Evolutionary conservation across 2,797 vertebrate genomes (phyloP).

Genomic region (Chloroceryle inda): DNA sequence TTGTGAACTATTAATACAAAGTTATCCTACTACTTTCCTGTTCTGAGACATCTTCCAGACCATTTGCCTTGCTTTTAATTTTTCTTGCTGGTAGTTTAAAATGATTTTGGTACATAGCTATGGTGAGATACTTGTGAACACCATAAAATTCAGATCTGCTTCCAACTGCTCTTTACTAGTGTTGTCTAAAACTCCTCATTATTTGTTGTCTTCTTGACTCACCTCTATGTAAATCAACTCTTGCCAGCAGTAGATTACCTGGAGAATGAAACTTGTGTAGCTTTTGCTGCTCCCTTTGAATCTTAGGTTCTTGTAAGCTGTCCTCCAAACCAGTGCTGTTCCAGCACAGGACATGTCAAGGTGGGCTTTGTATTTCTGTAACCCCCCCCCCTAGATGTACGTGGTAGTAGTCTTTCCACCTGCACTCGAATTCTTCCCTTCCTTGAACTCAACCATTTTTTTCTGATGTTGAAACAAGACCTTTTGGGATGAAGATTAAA

Average conservation of each 20-base stretch:
- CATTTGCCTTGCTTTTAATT: not conserved
- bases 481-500: not conserved
- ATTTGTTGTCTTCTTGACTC: not conserved
- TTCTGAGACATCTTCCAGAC: not conserved
- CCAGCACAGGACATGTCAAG: rapidly evolving
- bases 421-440: not conserved
- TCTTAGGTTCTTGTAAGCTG: not conserved
- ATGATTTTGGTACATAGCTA: not conserved
- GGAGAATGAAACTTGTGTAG: not conserved
- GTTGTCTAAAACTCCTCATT: not conserved
- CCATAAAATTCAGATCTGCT: not conserved
- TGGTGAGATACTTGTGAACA: not conserved
- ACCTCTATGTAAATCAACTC: not conserved
- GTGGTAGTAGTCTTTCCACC: not conserved
- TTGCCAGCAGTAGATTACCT: not conserved
- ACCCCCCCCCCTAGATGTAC: not conserved
- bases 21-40: not conserved
- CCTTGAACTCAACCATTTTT: not conserved
- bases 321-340: not conserved
- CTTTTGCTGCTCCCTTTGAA: not conserved
- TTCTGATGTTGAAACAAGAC: not conserved
- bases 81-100: not conserved
- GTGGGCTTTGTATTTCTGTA: not conserved
- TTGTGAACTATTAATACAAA: not conserved
- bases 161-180: not conserved